Evolutionary conservation across 2,888 invertebrate species (phyloP), one percentile per base, ranked within the genome.

Genomic region (Acrobasis suavella): DNA sequence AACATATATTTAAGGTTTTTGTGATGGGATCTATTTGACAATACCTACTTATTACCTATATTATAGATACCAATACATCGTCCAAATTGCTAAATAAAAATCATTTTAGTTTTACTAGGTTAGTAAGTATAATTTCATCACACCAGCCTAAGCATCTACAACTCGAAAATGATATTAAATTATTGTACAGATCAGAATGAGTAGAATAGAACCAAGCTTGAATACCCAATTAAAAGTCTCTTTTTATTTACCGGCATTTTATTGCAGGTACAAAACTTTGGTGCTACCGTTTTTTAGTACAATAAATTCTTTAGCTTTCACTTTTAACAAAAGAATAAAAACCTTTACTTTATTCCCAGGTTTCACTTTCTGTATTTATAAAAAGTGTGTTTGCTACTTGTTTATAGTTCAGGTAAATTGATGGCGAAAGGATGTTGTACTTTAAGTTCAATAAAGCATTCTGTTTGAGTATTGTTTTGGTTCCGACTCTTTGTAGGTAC

Each of bases 311-410:
- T 70, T 16, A 66, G 75, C 84, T 89, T 89, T 90, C 88, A 83
- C 86, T 90, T 89, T 87, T 72, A 73, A 87, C 81, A 88, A 87
- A 84, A 84, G 83, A 70, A 66, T 64, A 66, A 70, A 73, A 76
- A 69, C 71, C 67, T 74, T 68, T 67, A 67, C 12, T 42, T 58
- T 49, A 56, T 60, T 74, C 67, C 71, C 68, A 56, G 72, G 69
- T 85, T 85, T 86, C 84, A 83, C 85, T 86, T 85, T 84, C 76
- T 62, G 72, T 75, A 69, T 73, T 72, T 72, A 75, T 83, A 85
- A 85, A 83, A 81, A 74, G 60, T 32, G 60, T 68, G 49, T 50
- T 52, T 12, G 58, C 61, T 70, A 65, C 71, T 67, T 70, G 69
- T 72, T 70, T 70, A 72, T 72, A 74, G 50, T 42, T 42, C 70